These are phyloP conservation scores for Passer montanus DNA, from an alignment of 2,113 vertebrate genomes.

Conservation along the genomic window DNA sequence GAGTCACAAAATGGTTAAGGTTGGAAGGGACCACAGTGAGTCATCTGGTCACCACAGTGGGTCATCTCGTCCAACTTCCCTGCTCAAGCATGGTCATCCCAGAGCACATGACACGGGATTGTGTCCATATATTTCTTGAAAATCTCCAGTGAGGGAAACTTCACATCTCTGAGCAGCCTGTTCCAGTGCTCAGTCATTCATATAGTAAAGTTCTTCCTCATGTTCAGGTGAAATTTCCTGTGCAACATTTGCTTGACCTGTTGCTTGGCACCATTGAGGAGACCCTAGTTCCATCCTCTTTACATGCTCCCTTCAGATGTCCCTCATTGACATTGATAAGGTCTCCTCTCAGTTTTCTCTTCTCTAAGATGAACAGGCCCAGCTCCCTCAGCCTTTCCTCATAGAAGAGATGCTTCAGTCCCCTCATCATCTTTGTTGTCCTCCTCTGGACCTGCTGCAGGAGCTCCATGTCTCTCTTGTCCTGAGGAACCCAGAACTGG, in stretches of 20 bases:
- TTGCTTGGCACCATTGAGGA: neutral
- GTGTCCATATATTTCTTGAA: rapidly evolving
- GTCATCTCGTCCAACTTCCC: neutral
- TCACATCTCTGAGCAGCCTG: neutral
- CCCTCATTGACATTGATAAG: neutral
- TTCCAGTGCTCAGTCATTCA: neutral
- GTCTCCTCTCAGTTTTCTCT: neutral
- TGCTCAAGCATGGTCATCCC: neutral
- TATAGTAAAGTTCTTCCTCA: neutral
- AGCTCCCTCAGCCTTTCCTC: neutral
- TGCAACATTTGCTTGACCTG: neutral
- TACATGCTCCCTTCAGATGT: neutral
- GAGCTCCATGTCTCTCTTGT: too few relatives aligned
- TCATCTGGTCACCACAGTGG: neutral
- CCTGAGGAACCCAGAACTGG: neutral
- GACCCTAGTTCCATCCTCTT: neutral
- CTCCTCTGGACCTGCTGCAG: neutral
- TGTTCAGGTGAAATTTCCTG: neutral
- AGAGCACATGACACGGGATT: neutral
- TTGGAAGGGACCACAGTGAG: neutral
- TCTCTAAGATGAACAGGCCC: neutral
- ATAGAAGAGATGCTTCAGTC: neutral
- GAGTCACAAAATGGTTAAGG: neutral
- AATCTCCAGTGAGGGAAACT: neutral
- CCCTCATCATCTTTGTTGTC: neutral